Conservation (phyloP, 2,888 invertebrate genomes). For the Papilio demoleus region DNA sequence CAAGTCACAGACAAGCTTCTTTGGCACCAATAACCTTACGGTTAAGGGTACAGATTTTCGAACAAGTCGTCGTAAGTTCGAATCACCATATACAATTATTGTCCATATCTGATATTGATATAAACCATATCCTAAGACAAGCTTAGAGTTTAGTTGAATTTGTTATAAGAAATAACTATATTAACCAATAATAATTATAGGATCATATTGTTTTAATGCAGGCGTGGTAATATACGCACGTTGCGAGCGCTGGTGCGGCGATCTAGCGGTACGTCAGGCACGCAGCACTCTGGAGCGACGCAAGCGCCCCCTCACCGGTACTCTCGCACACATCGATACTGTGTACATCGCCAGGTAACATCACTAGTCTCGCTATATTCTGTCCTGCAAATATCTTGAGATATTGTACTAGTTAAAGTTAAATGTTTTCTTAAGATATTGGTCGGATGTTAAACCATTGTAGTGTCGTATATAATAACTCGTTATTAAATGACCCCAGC, state of each 20-base stretch:
- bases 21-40: no score
- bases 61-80: no score
- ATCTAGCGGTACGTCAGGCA: conserved; percentile 75
- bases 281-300: conserved; percentile 66
- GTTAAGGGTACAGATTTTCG: no score
- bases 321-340: conserved; percentile 81
- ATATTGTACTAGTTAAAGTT: background rate
- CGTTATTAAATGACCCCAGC: background rate
- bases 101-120: no score
- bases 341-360: conserved; percentile 84
- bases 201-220: conserved; percentile 45
- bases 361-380: conserved; percentile 27
- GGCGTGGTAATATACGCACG: conserved; percentile 79
- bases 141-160: no score
- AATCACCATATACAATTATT: no score
- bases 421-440: background rate
- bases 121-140: no score
- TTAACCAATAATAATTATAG: no score
- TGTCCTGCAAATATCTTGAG: background rate
- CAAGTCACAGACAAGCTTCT: no score
- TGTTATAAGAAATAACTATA: no score
- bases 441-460: background rate
- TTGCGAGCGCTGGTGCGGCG: conserved; percentile 79
- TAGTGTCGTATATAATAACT: background rate
- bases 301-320: conserved; percentile 63